Conservation (phyloP, 2,888 invertebrate species). For the Smittia aterrima region DNA sequence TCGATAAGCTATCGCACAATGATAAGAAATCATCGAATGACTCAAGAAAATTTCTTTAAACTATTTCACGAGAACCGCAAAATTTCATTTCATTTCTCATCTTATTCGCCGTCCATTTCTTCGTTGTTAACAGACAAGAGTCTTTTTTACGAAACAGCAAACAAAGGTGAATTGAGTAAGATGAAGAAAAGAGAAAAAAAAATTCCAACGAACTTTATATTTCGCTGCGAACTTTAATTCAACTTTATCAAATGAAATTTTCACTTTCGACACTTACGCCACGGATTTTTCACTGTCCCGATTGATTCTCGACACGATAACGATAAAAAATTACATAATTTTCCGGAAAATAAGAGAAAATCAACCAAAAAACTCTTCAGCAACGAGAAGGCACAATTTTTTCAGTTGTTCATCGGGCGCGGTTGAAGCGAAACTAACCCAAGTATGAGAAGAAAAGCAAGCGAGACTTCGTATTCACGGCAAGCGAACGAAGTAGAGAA, state of each 20-base stretch:
- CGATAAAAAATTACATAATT: constrained; percentile 24
- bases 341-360: constrained; percentile 15
- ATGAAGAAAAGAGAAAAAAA: constrained; percentile 10
- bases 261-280: not conserved
- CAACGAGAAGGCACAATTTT: not conserved
- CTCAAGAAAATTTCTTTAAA: not conserved
- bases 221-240: not conserved
- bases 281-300: not conserved
- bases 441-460: constrained; percentile 23
- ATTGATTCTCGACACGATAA: not conserved
- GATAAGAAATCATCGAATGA: not conserved
- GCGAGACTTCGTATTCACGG: not conserved
- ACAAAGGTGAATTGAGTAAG: constrained; percentile 21
- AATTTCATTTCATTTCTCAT: not conserved
- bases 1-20: not conserved
- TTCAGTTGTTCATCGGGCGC: constrained; percentile 37
- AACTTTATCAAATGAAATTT: not conserved
- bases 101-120: no score
- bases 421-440: constrained; percentile 36
- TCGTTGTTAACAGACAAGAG: not conserved
- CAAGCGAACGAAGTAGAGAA: not conserved
- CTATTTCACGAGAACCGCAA: not conserved
- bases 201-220: not conserved
- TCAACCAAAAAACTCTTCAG: not conserved
- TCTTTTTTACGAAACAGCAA: not conserved